Percentiles rank a stretch among this genome's conserved stretches.
Conservation (phyloP, 2,797 vertebrate species). For the Karalla daura region DNA sequence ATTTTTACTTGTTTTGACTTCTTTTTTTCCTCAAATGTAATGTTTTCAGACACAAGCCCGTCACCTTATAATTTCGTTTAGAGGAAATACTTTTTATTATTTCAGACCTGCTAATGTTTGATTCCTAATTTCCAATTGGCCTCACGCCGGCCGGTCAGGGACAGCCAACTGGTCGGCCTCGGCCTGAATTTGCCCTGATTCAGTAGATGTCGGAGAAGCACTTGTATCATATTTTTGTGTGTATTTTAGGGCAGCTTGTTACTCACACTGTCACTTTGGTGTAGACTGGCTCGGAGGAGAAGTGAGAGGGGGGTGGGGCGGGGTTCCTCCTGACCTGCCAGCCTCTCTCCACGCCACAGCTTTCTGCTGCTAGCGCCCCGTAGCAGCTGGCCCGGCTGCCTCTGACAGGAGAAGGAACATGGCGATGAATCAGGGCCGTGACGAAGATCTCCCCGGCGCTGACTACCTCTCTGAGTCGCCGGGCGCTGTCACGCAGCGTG, state of each 20-base stretch:
- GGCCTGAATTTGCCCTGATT: no score
- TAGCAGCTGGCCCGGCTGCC: slow-evolving; percentile 57
- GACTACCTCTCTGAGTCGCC: slow-evolving; percentile 51
- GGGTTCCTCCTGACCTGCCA: slow-evolving; percentile 50
- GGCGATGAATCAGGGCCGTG: slow-evolving; percentile 74
- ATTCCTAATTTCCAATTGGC: no score
- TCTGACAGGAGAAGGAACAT: slow-evolving; percentile 61
- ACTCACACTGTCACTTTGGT: slow-evolving; percentile 34
- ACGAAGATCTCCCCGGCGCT: slow-evolving; percentile 59
- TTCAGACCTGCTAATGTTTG: no score
- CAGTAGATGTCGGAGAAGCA: no score
- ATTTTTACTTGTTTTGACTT: no score
- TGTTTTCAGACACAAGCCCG: no score
- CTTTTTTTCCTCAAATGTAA: no score
- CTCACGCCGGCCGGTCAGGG: no score
- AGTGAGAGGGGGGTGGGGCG: slow-evolving; percentile 2
- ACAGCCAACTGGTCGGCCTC: no score
- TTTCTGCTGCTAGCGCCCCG: slow-evolving; percentile 46
- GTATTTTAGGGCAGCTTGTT: slow-evolving; percentile 35
- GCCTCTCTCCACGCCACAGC: slow-evolving; percentile 47
- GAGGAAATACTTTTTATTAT: no score
- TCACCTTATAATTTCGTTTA: no score
- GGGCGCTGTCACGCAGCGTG: slow-evolving; percentile 47
- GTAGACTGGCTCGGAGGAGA: slow-evolving; percentile 21
- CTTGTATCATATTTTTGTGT: no score